These are phyloP conservation scores for Chelonus insularis DNA, from an alignment of 1,140 invertebrate genomes.

Conservation along the genomic window DNA sequence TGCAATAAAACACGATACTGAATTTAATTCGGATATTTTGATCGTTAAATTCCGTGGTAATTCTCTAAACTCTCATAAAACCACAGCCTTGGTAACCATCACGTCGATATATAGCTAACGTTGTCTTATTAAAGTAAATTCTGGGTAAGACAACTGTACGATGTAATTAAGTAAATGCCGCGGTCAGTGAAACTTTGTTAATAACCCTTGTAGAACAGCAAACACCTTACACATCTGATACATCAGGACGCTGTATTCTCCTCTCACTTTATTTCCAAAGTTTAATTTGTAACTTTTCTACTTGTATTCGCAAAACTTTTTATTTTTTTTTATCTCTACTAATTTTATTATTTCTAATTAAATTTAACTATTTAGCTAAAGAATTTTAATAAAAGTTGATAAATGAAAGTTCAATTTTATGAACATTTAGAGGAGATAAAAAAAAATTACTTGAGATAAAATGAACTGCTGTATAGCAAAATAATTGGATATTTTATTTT, in stretches of 20 bases:
- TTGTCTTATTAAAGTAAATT: constrained; percentile 33
- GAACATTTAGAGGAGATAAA: too few species aligned
- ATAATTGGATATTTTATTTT: too few species aligned
- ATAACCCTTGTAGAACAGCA: constrained; percentile 29
- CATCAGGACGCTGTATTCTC: neutral
- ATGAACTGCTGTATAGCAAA: too few species aligned
- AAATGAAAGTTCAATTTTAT: too few species aligned
- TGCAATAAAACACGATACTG: too few species aligned
- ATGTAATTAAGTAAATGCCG: constrained; percentile 39
- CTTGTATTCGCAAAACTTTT: neutral
- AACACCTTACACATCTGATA: constrained; percentile 11
- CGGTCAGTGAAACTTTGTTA: constrained; percentile 39
- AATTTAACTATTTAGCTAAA: too few species aligned
- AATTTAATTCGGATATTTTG: too few species aligned
- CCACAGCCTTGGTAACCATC: constrained; percentile 16
- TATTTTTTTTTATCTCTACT: neutral
- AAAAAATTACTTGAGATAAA: too few species aligned
- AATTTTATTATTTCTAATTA: neutral
- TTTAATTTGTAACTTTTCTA: neutral
- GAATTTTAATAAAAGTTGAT: too few species aligned
- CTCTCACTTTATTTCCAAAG: neutral
- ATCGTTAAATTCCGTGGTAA: constrained; percentile 4
- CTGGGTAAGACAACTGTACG: constrained; percentile 23
- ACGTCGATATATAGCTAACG: constrained; percentile 25
- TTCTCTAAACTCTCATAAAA: constrained; percentile 12